Evolutionary conservation across 2,888 invertebrate genomes (phyloP), one percentile per base, ranked within the genome.

Genomic region (Agriopis marginaria): DNA sequence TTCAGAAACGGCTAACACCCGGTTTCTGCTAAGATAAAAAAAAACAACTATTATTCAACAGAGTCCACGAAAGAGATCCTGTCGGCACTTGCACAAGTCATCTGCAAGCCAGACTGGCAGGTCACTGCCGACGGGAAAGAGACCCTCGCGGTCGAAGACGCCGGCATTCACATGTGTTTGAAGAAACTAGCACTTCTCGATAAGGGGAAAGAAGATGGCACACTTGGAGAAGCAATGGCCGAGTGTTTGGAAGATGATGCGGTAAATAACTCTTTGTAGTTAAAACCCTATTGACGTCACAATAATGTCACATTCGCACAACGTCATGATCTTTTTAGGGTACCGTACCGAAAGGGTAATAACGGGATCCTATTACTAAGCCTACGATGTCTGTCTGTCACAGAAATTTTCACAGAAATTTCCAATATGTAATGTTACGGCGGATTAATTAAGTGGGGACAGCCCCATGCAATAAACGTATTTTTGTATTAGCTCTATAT

Each of bases 121-220:
- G 88, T 96, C 7, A 89, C 86, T 51, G 86, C 89, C 17, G 92
- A 95, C 32, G 91, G 89, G 10, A 88, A 89, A 58, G 89, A 94
- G 23, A 77, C 91, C 8, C 77, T 89, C 10, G 96, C 96, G 0
- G 94, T 97, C 12, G 97, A 98, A 88, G 96, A 97, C 81, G 92
- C 97, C 0, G 97, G 97, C 10, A 91, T 97, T 69, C 97, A 97
- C 87, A 96, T 96, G 95, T 95, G 96, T 70, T 86, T 97, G 45
- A 98, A 97, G 83, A 97, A 97, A 88, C 89, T 98, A 12, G 95
- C 97, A 12, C 95, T 95, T 68, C 86, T 95, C 63, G 97, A 97
- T 81, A 95, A 95, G 76, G 89, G 89, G 11, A 89, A 88, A 55
- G 88, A 88, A 55, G 88, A 90, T 9, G 82, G 86, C 9, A 95